phyloP scores from a whole-genome alignment of 2,113 vertebrate genomes.

The Struthidea cinerea region DNA sequence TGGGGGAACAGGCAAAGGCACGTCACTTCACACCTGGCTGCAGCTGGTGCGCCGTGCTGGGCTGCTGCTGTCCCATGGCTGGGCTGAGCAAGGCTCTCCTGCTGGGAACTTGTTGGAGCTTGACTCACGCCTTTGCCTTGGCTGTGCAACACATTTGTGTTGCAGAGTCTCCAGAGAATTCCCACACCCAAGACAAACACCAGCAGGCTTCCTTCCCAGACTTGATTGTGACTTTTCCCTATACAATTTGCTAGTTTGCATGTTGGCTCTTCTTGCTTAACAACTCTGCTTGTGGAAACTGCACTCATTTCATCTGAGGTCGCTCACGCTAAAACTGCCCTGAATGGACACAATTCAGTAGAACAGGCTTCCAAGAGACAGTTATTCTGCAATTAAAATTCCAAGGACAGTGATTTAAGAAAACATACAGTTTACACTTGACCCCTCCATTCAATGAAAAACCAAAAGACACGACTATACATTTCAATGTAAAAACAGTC shows the following conservation, averaged over 20 bases:
- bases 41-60: fast-evolving
- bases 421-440: not conserved
- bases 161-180: not conserved
- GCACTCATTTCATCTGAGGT: not conserved
- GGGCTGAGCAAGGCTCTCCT: not conserved
- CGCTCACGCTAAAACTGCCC: not conserved
- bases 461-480: fast-evolving
- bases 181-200: not conserved
- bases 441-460: not conserved
- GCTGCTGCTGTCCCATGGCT: fast-evolving
- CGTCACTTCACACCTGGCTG: fast-evolving
- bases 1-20: not conserved
- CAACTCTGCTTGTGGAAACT: not conserved
- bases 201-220: not conserved
- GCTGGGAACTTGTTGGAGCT: not conserved
- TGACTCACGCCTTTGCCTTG: not conserved
- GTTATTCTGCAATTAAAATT: not conserved
- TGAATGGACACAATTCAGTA: not conserved
- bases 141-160: not conserved
- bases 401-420: not conserved
- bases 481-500: not conserved
- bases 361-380: not conserved
- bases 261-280: not conserved
- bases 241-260: not conserved
- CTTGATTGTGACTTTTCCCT: not conserved